Conservation (phyloP, 2,888 invertebrate genomes). For the Orthosia incerta region DNA sequence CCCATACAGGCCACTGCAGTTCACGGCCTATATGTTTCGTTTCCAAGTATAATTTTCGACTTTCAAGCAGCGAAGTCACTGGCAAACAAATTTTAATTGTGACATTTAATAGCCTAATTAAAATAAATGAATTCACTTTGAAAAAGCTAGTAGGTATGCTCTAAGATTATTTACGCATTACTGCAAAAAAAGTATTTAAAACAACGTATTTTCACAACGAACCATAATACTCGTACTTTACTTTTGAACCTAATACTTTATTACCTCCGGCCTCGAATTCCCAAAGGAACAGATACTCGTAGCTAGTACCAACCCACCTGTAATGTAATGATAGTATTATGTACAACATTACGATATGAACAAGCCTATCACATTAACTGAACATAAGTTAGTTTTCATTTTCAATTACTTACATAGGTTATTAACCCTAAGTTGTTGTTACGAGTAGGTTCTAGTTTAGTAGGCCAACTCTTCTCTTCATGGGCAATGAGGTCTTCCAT, state of each 20-base stretch:
- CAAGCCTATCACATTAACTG: slow-evolving; percentile 50
- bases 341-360: slow-evolving; percentile 32
- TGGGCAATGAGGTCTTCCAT: too few species aligned
- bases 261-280: slow-evolving; percentile 12
- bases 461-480: neutral
- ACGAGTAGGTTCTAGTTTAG: neutral
- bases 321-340: slow-evolving; percentile 38
- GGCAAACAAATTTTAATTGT: too few species aligned
- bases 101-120: too few species aligned
- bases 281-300: slow-evolving; percentile 17
- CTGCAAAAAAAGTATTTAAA: neutral
- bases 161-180: too few species aligned
- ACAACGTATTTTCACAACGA: neutral
- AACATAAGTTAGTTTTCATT: slow-evolving; percentile 34
- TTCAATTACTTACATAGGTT: slow-evolving; percentile 45
- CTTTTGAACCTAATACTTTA: slow-evolving; percentile 8
- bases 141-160: too few species aligned
- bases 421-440: slow-evolving; percentile 1
- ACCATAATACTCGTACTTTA: neutral
- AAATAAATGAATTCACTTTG: too few species aligned
- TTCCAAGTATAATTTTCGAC: too few species aligned
- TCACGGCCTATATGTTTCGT: too few species aligned
- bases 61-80: too few species aligned
- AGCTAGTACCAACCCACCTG: slow-evolving; percentile 10
- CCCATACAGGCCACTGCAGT: too few species aligned